Base-by-base conservation (phyloP, 2,113 vertebrate genomes). In the Hippocampus guttulatus region DNA sequence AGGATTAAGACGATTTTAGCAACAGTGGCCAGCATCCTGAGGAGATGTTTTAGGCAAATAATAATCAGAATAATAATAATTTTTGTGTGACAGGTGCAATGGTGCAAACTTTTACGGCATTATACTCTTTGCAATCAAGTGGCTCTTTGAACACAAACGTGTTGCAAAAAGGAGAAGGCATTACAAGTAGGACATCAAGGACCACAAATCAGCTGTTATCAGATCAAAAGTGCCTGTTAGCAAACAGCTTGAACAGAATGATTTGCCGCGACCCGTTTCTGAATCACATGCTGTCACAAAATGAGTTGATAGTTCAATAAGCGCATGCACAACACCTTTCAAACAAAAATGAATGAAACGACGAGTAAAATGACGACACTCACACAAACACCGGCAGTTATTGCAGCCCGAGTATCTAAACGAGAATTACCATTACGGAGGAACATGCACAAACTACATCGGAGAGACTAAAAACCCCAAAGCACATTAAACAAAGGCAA, bases 301-400 rank as follows among this genome's bases (percentile, higher is more conserved):
- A 79, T 54, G 67, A 73, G 61, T 69, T 75, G 33, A 75, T 47
- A 25, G 63, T 25, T 45, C n/a, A 40, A 18, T 41, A 23, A 64
- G 7, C 33, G 63, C 55, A 15, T n/a, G 14, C 68, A 64, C 40
- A 27, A 54, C 72, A 63, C 67, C 74, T 67, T 63, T 70, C 61
- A 68, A 73, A 75, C 54, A 14, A 54, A 67, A 77, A 52, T 30
- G 65, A 60, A 78, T 75, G 64, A 68, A 76, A 64, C 77, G 67
- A 64, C 72, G 30, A 75, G 25, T 64, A n/a, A 83, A 83, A 89
- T 86, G 85, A 81, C 57, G 67, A 76, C 68, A 16, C 11, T 0
- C 66, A 75, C 71, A 79, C 67, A 70, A 75, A 64, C 25, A 64
- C 71, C 64, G 62, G 72, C 68, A 62, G 49, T 58, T 71, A 72